Percentiles rank a stretch among this genome's conserved stretches.
Conservation (phyloP, 2,888 invertebrate species). For the Drosophila peninsularis region DNA sequence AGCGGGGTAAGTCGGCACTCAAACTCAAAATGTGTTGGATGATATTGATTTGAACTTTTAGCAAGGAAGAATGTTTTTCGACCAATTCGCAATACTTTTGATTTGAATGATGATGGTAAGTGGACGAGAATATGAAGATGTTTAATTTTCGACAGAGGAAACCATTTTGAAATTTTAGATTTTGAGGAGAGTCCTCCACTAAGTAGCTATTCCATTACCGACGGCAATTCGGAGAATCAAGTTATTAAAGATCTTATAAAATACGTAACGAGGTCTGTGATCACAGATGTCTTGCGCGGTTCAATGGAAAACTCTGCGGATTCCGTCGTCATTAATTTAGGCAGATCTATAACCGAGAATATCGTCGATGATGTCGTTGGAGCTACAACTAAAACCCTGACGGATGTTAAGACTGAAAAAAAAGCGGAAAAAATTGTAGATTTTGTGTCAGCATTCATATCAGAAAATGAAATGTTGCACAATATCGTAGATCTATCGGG, state of each 20-base stretch:
- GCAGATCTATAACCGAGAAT: too few relatives aligned
- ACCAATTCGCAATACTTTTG: too few relatives aligned
- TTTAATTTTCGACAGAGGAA: too few relatives aligned
- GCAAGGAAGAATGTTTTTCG: too few relatives aligned
- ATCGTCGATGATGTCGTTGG: background rate
- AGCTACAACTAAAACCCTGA: background rate
- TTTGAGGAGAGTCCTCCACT: too few relatives aligned
- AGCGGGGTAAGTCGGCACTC: too few relatives aligned
- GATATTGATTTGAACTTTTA: too few relatives aligned
- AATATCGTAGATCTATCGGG: background rate
- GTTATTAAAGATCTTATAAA: background rate
- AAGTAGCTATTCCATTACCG: background rate
- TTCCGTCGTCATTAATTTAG: fast-evolving
- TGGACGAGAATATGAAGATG: background rate
- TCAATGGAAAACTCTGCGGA: fast-evolving
- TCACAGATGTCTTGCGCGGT: background rate
- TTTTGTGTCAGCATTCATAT: background rate
- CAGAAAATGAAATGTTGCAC: background rate
- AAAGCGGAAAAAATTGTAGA: background rate
- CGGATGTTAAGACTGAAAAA: fast-evolving
- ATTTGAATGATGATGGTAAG: background rate
- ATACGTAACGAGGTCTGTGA: background rate
- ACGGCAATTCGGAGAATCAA: background rate
- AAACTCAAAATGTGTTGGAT: too few relatives aligned
- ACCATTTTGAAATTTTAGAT: background rate